A percentile compares a stretch with the other conserved stretches of the same genome.
Conservation (phyloP, 2,113 vertebrate species). For the Cyanoramphus novaezelandiae region DNA sequence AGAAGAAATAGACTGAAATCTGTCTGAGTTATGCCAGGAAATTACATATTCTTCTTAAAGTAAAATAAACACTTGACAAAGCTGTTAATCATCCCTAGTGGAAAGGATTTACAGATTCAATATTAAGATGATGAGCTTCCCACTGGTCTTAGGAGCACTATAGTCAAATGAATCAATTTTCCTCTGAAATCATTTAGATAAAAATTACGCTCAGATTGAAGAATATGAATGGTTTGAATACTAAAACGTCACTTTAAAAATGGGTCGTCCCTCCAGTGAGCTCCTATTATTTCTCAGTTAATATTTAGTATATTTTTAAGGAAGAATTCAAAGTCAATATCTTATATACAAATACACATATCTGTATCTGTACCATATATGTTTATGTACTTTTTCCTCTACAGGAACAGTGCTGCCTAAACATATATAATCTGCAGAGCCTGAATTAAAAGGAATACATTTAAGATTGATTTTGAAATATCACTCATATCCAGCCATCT, state of each 20-base stretch:
- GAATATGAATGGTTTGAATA: slow-evolving; percentile 72
- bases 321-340: slow-evolving; percentile 19
- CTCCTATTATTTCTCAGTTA: slow-evolving; percentile 57
- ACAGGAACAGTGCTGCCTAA: neutral
- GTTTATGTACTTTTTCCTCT: neutral
- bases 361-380: neutral
- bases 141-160: slow-evolving; percentile 77
- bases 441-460: neutral
- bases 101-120: slow-evolving; percentile 81
- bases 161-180: slow-evolving; percentile 81
- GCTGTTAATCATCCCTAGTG: slow-evolving; percentile 81
- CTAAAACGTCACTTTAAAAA: slow-evolving; percentile 76
- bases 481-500: neutral
- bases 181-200: slow-evolving; percentile 77
- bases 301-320: slow-evolving; percentile 66
- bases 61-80: slow-evolving; percentile 84
- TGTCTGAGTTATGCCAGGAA: slow-evolving; percentile 72
- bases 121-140: slow-evolving; percentile 81
- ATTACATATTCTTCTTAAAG: slow-evolving; percentile 81
- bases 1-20: slow-evolving; percentile 63
- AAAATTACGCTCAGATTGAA: slow-evolving; percentile 74
- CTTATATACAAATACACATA: neutral
- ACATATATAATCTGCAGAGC: neutral
- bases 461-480: slow-evolving; percentile 24
- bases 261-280: slow-evolving; percentile 41